Percentiles rank a stretch among this genome's conserved stretches.
These are phyloP conservation scores for Mongoloraphidia duomilia DNA, from an alignment of 2,888 invertebrate species.

Conservation along the genomic window DNA sequence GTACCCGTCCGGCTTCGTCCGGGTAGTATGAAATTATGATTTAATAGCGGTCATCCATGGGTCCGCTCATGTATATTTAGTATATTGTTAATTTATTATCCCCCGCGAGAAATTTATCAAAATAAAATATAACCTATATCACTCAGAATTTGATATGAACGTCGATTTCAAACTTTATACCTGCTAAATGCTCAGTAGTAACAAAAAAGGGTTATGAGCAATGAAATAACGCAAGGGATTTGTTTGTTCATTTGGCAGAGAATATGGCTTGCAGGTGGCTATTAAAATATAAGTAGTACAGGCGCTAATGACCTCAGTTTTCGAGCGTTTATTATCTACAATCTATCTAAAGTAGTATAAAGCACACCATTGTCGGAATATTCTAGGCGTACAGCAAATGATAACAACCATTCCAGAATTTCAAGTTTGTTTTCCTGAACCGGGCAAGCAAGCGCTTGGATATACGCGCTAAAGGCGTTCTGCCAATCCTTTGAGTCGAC, in stretches of 20 bases:
- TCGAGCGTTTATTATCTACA: not conserved
- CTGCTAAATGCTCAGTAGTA: too few species aligned
- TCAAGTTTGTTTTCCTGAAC: conserved; percentile 41
- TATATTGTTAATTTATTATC: too few species aligned
- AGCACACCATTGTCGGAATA: conserved; percentile 62
- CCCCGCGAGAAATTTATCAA: too few species aligned
- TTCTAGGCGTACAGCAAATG: conserved; percentile 69
- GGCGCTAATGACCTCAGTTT: not conserved
- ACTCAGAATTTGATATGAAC: too few species aligned
- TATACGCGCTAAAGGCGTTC: conserved; percentile 55
- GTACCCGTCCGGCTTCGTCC: too few species aligned
- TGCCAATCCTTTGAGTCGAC: conserved; percentile 54
- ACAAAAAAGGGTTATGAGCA: too few species aligned
- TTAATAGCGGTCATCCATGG: too few species aligned
- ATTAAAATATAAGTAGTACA: conserved; percentile 2
- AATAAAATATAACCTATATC: too few species aligned
- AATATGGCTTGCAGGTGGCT: conserved; percentile 5
- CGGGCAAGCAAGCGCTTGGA: conserved; percentile 62
- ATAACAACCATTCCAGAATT: conserved; percentile 73
- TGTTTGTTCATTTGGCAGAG: not conserved
- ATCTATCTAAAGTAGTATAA: conserved; percentile 1
- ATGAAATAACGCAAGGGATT: too few species aligned
- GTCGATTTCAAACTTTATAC: too few species aligned
- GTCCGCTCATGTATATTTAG: too few species aligned
- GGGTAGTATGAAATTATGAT: too few species aligned